Evolutionary conservation across 2,797 vertebrate genomes (phyloP).

Genomic region (Etheostoma perlongum): DNA sequence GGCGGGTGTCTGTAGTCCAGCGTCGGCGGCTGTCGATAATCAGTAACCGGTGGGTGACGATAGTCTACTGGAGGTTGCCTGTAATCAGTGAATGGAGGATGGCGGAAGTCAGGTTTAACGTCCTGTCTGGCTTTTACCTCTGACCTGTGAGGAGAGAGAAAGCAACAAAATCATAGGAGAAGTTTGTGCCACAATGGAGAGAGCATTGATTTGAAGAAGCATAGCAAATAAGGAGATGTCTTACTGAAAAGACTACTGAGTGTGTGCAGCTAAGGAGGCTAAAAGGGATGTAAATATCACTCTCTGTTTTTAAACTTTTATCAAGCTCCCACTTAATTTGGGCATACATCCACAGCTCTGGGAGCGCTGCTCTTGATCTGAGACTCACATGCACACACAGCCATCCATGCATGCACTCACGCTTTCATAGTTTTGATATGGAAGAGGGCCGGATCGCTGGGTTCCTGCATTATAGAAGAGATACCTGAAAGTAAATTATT

Average conservation of each 20-base stretch:
- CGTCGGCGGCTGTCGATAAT: constrained; percentile 95
- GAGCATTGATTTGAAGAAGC: not conserved
- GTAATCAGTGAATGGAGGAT: constrained; percentile 97
- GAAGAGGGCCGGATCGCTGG: constrained; percentile 47
- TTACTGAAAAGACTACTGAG: not conserved
- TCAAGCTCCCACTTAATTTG: constrained; percentile 45
- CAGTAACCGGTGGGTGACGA: constrained; percentile 93
- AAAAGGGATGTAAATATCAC: constrained; percentile 58
- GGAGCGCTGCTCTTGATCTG: constrained; percentile 45
- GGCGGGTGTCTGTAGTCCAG: constrained; percentile 96
- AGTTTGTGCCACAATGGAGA: not conserved
- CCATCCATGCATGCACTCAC: constrained; percentile 31
- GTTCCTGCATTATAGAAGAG: constrained; percentile 78
- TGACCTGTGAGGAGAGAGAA: constrained; percentile 89
- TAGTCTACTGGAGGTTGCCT: constrained; percentile 94
- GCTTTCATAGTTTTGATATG: constrained; percentile 53
- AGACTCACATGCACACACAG: constrained; percentile 32
- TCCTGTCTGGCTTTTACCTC: constrained; percentile 99
- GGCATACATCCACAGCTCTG: constrained; percentile 62
- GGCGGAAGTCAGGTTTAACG: constrained; percentile 98
- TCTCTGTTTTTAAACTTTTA: constrained; percentile 54
- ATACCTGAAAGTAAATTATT: constrained; percentile 81
- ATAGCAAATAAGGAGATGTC: not conserved
- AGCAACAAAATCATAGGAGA: constrained; percentile 21
- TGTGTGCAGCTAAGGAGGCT: constrained; percentile 23